Conservation (phyloP, 2,888 invertebrate species). For the Microplitis deprimator region DNA sequence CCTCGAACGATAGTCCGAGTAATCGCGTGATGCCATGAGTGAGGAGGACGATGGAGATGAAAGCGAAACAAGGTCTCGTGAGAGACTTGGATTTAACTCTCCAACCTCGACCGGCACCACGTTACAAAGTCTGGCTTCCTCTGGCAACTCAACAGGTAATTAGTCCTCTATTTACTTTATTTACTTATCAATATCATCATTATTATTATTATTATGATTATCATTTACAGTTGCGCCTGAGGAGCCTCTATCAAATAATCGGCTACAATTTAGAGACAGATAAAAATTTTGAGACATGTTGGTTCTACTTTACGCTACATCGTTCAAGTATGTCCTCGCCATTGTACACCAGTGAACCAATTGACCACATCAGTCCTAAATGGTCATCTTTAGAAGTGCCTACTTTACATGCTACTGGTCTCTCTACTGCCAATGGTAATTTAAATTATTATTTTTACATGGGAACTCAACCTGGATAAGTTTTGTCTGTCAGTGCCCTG, state of each 20-base stretch:
- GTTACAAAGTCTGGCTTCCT: conserved; percentile 86
- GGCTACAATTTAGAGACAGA: conserved; percentile 76
- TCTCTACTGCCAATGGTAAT: conserved; percentile 68
- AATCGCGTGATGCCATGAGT: conserved; percentile 56
- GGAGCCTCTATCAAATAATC: conserved; percentile 84
- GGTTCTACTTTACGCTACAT: conserved; percentile 86
- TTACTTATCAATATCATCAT: neutral
- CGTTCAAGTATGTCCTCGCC: conserved; percentile 86
- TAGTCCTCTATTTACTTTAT: conserved; percentile 27
- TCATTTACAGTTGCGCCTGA: conserved; percentile 78
- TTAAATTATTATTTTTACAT: conserved; percentile 30
- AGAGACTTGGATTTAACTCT: conserved; percentile 68
- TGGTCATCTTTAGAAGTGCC: conserved; percentile 86
- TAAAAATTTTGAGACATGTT: conserved; percentile 73
- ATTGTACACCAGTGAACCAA: conserved; percentile 86
- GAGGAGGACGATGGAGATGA: conserved; percentile 63
- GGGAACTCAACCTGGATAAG: no score
- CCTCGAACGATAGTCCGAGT: conserved; percentile 12
- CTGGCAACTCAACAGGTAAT: conserved; percentile 86
- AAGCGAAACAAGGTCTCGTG: conserved; percentile 62
- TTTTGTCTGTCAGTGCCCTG: no score
- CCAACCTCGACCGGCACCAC: conserved; percentile 72
- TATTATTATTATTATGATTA: neutral
- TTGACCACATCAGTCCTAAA: conserved; percentile 81
- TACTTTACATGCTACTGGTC: conserved; percentile 73